These are phyloP conservation scores for Cephalopholis sonnerati DNA, from an alignment of 2,113 vertebrate species.

Conservation along the genomic window DNA sequence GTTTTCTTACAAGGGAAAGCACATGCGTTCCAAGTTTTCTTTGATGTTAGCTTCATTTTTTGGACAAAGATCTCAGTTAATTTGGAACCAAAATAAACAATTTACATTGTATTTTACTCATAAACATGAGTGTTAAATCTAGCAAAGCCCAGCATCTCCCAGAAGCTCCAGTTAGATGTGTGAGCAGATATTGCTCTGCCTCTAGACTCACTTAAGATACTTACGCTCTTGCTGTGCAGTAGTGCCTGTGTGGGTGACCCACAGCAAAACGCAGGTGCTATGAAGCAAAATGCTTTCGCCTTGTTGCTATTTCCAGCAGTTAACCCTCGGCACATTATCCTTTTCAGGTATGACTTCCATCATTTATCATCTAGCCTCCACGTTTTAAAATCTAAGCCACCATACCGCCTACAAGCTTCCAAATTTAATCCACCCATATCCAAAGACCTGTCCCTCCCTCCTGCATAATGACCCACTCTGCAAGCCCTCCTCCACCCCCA, in stretches of 20 bases:
- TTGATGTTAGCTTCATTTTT: background rate
- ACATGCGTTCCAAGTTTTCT: conserved; percentile 10
- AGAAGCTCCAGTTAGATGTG: conserved; percentile 15
- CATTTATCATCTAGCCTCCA: conserved; percentile 41
- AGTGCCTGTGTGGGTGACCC: conserved; percentile 39
- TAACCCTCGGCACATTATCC: conserved; percentile 25
- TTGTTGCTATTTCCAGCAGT: conserved; percentile 38
- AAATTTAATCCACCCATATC: conserved; percentile 26
- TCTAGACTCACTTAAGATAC: conserved; percentile 61
- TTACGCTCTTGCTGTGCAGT: conserved; percentile 4
- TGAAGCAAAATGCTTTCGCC: conserved; percentile 25
- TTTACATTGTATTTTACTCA: background rate
- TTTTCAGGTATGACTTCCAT: conserved; percentile 41
- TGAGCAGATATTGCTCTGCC: conserved; percentile 24
- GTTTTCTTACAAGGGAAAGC: conserved; percentile 21
- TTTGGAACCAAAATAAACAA: background rate
- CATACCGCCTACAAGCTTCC: conserved; percentile 20
- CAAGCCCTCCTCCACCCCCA: conserved; percentile 42
- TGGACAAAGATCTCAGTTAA: background rate
- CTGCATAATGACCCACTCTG: conserved; percentile 27
- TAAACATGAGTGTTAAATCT: background rate
- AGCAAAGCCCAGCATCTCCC: background rate
- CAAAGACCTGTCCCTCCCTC: conserved; percentile 32
- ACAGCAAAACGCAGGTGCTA: conserved; percentile 33
- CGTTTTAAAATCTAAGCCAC: conserved; percentile 34